Percentiles rank a stretch among this genome's conserved stretches.
Conservation (phyloP, 1,140 invertebrate species). For the Zaprionus gabonicus region DNA sequence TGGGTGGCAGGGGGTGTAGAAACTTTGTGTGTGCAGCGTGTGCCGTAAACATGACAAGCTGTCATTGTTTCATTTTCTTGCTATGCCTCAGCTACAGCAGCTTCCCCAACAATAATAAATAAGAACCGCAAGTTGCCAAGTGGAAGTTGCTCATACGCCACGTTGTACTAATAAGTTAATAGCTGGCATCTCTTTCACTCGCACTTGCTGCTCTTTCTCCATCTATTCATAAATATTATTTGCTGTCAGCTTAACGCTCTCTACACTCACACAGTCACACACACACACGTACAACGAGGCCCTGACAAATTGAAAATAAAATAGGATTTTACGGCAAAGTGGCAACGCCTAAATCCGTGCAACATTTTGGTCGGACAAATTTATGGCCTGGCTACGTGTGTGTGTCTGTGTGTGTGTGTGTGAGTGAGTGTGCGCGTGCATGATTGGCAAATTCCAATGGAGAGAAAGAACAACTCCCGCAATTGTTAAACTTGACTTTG, state of each 20-base stretch:
- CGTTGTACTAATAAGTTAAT: slow-evolving; percentile 78
- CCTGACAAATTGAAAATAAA: slow-evolving; percentile 80
- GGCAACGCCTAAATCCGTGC: slow-evolving; percentile 48
- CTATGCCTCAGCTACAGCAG: background rate
- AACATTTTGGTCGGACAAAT: slow-evolving; percentile 37
- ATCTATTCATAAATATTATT: slow-evolving; percentile 32
- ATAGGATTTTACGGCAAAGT: slow-evolving; percentile 74
- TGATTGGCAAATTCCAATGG: slow-evolving; percentile 16
- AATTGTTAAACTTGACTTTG: slow-evolving; percentile 30
- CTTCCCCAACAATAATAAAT: slow-evolving; percentile 4
- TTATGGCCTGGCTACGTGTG: slow-evolving; percentile 37
- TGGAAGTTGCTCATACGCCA: slow-evolving; percentile 67
- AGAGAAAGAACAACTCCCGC: background rate
- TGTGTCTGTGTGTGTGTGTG: slow-evolving; percentile 8
- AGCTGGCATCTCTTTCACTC: slow-evolving; percentile 33
- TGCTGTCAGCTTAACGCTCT: slow-evolving; percentile 50
- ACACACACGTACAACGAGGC: slow-evolving; percentile 2
- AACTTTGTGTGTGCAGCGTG: slow-evolving; percentile 37
- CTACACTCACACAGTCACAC: slow-evolving; percentile 14
- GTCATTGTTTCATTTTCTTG: slow-evolving; percentile 68
- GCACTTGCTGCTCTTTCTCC: background rate
- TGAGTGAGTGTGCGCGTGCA: background rate
- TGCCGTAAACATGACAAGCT: slow-evolving; percentile 69
- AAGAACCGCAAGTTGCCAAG: slow-evolving; percentile 30
- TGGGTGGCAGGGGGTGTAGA: background rate